Percentiles rank a stretch among this genome's conserved stretches.
Conservation (phyloP, 2,797 vertebrate species). For the Chaenodraco wilsoni region DNA sequence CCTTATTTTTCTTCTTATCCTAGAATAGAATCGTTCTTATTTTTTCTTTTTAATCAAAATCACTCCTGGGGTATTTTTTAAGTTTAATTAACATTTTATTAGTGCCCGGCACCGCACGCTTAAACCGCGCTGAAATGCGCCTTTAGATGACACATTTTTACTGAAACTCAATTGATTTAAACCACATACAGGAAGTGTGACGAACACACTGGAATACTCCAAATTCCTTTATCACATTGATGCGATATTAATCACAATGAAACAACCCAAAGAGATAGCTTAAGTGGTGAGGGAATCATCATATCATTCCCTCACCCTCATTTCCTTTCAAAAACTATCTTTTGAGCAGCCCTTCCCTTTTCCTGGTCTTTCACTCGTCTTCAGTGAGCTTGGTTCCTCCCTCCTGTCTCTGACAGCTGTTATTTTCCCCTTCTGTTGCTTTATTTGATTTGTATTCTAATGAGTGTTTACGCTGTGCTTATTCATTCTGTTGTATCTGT, state of each 20-base stretch:
- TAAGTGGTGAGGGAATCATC: neutral
- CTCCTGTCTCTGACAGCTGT: neutral
- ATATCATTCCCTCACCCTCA: neutral
- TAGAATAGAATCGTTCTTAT: too few species aligned
- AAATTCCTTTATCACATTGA: neutral
- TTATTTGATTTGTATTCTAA: slow-evolving; percentile 10
- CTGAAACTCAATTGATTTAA: too few species aligned
- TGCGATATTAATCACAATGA: neutral
- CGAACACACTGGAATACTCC: neutral
- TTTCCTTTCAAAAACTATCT: neutral
- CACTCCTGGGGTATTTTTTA: too few species aligned
- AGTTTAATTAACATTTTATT: too few species aligned
- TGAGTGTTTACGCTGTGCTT: slow-evolving; percentile 12
- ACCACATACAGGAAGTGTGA: too few species aligned
- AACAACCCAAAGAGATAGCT: neutral
- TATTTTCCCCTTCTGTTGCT: slow-evolving; percentile 9
- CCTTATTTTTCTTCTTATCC: too few species aligned
- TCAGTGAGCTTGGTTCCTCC: neutral
- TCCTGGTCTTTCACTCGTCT: neutral
- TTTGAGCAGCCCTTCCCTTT: neutral
- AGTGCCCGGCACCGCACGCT: too few species aligned
- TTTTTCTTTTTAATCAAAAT: too few species aligned
- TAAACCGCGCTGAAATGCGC: too few species aligned
- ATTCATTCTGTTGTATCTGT: neutral
- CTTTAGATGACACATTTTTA: too few species aligned